Evolutionary conservation across 1,140 invertebrate genomes (phyloP), one percentile per base, ranked within the genome.

Genomic region (Drosophila rufa): DNA sequence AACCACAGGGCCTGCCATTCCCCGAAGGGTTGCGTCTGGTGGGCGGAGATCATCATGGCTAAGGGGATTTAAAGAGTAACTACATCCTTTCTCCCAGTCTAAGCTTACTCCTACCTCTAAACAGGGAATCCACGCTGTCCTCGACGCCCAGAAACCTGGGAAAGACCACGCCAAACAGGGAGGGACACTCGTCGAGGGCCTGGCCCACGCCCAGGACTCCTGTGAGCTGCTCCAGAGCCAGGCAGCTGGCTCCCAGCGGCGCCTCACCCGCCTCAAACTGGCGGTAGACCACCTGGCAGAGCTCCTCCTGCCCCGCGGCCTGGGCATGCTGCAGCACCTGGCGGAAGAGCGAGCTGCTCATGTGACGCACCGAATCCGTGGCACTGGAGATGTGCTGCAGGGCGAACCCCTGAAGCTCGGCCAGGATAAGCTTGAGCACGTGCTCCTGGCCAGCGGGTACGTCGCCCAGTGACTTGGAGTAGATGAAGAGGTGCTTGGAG

Each of bases 291-390:
- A 45, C 36, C 5, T 53, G 27, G n/a, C 61, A 61, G 40, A 74
- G 46, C 15, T 53, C 56, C 0, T 19, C 33, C n/a, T 64, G 60
- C 0, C 57, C 51, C 0, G 11, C 11, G 1, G 40, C 45, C 40
- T 50, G 53, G 19, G 59, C 55, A 15, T 64, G 64, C 46, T 74
- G 78, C 42, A 74, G 65, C 14, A 50, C 79, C 70, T 27, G 91
- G 36, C 50, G 92, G 90, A 73, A 93, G 4, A 93, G 73, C 61
- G 94, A 93, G 3, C 91, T 92, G 6, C 93, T 84, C 19, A 95
- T 84, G 83, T 95, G 94, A 1, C 94, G 87, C n/a, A 95, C 94
- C 43, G 94, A 94, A 79, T 95, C 95, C 1, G 77, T 70, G 57
- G 1, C 42, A 45, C 43, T 67, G 36, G 43, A 43, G 70, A 95